phyloP scores from a whole-genome alignment of 2,888 invertebrate species.

The Lochmaea crataegi region DNA sequence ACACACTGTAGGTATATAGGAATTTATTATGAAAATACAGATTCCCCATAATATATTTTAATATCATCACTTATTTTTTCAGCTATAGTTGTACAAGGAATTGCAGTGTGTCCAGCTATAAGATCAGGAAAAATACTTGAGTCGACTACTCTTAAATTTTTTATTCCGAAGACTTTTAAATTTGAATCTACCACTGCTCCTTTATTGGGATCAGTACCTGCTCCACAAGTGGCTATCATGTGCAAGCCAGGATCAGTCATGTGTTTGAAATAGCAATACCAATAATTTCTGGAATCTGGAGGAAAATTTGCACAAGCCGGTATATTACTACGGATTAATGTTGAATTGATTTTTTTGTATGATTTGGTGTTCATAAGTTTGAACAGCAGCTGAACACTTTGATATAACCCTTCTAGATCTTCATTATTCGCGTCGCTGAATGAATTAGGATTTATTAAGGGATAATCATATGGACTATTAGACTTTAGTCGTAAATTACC shows the following conservation, averaged over 20 bases:
- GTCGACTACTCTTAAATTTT: slow-evolving; percentile 72
- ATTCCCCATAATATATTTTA: too few species aligned
- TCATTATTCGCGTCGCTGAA: slow-evolving; percentile 64
- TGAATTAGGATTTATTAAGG: slow-evolving; percentile 76
- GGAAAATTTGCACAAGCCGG: slow-evolving; percentile 63
- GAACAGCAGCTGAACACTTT: slow-evolving; percentile 64
- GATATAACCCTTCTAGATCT: slow-evolving; percentile 68
- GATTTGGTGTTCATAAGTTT: slow-evolving; percentile 66
- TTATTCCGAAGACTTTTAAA: slow-evolving; percentile 70
- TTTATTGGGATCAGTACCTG: slow-evolving; percentile 62
- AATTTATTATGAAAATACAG: too few species aligned
- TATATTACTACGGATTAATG: slow-evolving; percentile 43
- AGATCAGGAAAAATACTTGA: slow-evolving; percentile 71
- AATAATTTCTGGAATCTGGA: slow-evolving; percentile 73
- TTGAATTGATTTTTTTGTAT: slow-evolving; percentile 67
- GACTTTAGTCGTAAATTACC: slow-evolving; percentile 70
- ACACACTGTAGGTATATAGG: too few species aligned
- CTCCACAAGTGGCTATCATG: slow-evolving; percentile 71
- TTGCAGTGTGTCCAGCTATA: too few species aligned
- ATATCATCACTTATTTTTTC: too few species aligned
- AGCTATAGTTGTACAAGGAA: too few species aligned
- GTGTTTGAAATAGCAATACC: slow-evolving; percentile 71
- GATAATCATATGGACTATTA: slow-evolving; percentile 56
- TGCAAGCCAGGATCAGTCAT: slow-evolving; percentile 66
- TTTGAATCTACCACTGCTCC: slow-evolving; percentile 72